Conservation (phyloP, 2,113 vertebrate species). For the Silurus meridionalis region DNA sequence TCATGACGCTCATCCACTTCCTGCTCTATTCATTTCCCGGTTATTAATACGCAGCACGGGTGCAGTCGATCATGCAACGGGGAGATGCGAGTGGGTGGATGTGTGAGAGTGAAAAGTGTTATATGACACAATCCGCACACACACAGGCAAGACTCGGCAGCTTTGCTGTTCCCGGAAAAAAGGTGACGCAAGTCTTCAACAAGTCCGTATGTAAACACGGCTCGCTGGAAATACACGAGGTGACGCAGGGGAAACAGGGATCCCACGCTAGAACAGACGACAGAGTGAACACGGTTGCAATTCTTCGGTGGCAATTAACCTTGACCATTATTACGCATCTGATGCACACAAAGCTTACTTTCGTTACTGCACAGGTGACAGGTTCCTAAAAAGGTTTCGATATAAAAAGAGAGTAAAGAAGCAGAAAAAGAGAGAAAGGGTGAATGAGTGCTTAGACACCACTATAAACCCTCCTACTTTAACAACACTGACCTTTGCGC, state of each 20-base stretch:
- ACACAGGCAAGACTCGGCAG: background rate
- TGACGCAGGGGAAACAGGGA: background rate
- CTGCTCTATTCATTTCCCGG: background rate
- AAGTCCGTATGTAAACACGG: background rate
- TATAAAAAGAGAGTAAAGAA: background rate
- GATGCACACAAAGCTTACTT: background rate
- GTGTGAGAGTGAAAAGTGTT: background rate
- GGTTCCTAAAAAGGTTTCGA: background rate
- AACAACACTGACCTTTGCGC: background rate
- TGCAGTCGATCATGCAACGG: background rate
- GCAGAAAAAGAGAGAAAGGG: background rate
- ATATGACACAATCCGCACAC: conserved; percentile 7
- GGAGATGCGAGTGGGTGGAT: background rate
- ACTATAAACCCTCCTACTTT: background rate
- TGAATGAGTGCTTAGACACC: background rate
- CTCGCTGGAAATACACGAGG: background rate
- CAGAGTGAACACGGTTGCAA: background rate
- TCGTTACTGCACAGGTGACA: background rate
- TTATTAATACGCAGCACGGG: background rate
- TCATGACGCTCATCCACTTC: conserved; percentile 8
- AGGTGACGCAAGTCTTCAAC: background rate
- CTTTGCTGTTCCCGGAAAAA: background rate
- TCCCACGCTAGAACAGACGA: background rate
- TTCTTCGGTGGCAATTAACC: background rate
- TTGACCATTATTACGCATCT: background rate